Evolutionary conservation across 2,797 vertebrate species (phyloP), one percentile per base, ranked within the genome.

Genomic region (Mormyrus proboscirostris): DNA sequence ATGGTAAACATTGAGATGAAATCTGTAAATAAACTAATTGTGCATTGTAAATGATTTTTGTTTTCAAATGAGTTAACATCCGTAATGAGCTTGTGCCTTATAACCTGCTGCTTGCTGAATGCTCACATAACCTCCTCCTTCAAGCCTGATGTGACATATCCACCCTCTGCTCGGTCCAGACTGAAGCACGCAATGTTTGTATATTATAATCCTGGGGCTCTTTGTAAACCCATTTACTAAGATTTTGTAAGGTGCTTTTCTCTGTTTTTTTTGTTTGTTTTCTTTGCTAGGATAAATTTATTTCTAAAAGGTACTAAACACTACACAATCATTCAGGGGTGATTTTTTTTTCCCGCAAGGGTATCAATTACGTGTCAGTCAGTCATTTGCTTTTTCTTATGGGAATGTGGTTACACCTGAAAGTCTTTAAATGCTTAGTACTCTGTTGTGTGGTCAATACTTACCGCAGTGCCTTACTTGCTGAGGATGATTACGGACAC

Each of bases 21-120:
- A 93, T 94, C 89, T 99, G 98, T 99, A 99, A 97, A 98, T 99
- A 96, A 98, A 98, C 97, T 97, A 98, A 97, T 97, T 96, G 94
- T 97, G 96, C 96, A 95, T 97, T 98, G 97, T 98, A 99, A 97
- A 98, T 97, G 95, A 97, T 97, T 69, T 93, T 96, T 95, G 94
- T 96, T 97, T 98, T 97, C 97, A 95, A 97, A 95, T 95, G 93
- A 95, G 95, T 97, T 99, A 98, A 97, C 97, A 97, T 94, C 95
- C 95, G 96, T 95, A 87, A 94, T 93, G 94, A 95, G 97, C 98
- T 97, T 97, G 94, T 96, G 96, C 97, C 95, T 96, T 95, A 93
- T 97, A 97, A 97, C 97, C 95, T 96, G 96, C 97, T 95, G 97
- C 97, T 97, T 97, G 97, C 97, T 97, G 90, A 96, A 90, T 95